Evolutionary conservation across 2,888 invertebrate species (phyloP).

Genomic region (Oscheius sp.): DNA sequence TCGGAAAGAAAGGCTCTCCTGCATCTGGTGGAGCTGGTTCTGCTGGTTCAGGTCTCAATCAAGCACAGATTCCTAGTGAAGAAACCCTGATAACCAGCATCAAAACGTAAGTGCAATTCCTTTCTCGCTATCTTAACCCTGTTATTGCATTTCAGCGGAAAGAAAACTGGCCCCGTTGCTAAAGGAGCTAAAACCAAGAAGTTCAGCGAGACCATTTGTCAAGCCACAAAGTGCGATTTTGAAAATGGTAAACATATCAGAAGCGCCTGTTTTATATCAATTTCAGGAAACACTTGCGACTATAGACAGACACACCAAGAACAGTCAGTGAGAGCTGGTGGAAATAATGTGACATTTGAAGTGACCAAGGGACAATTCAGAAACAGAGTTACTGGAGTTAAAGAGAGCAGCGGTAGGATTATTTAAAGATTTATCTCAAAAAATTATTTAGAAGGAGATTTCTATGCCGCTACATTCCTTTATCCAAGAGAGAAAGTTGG

Average conservation of each 20-base stretch:
- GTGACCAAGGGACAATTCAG: constrained; percentile 72
- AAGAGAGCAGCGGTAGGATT: constrained; percentile 61
- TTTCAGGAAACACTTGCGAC: constrained; percentile 64
- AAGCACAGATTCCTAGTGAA: constrained; percentile 39
- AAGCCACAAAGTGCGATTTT: constrained; percentile 67
- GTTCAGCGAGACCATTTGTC: constrained; percentile 59
- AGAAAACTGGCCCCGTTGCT: constrained; percentile 49
- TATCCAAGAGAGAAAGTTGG: constrained; percentile 72
- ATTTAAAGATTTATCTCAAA: neutral
- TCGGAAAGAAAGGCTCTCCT: constrained; percentile 36
- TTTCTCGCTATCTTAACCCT: neutral
- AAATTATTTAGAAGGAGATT: constrained; percentile 63
- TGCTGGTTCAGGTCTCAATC: neutral
- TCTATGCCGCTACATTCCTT: constrained; percentile 71
- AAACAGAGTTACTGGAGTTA: constrained; percentile 72
- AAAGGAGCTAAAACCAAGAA: constrained; percentile 58
- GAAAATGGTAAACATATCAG: constrained; percentile 53
- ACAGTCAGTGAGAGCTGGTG: constrained; percentile 62
- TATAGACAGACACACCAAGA: constrained; percentile 69
- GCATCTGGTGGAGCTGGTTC: neutral
- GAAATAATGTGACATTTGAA: constrained; percentile 71
- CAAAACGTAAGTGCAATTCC: constrained; percentile 44
- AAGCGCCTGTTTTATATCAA: neutral
- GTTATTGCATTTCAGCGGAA: constrained; percentile 41
- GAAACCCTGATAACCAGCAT: constrained; percentile 50